A percentile compares a stretch with the other conserved stretches of the same genome.
phyloP scores from a whole-genome alignment of 2,888 invertebrate genomes.

The Tetragnatha montana region DNA sequence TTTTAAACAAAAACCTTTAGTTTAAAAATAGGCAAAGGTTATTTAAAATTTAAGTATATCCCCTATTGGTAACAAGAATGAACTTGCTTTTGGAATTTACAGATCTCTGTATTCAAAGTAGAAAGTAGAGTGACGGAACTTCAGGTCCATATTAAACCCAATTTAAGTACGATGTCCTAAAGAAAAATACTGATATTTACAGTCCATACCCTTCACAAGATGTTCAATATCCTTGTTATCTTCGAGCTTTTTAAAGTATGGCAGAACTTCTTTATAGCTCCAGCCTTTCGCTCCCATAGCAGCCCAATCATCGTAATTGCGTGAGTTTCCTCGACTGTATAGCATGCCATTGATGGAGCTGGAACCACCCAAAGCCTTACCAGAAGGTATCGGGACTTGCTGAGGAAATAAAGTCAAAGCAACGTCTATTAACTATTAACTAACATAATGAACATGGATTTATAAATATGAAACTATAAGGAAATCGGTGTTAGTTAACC shows the following conservation, averaged over 20 bases:
- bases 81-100: too few species aligned
- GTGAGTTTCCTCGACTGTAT: constrained; percentile 19
- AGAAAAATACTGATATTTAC: too few species aligned
- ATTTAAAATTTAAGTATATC: too few species aligned
- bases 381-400: constrained; percentile 28
- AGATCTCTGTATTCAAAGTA: too few species aligned
- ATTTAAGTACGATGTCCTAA: background rate
- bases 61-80: too few species aligned
- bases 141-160: background rate
- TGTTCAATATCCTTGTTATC: constrained; percentile 31
- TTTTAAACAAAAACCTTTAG: too few species aligned
- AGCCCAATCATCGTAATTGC: constrained; percentile 31
- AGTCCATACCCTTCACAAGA: background rate
- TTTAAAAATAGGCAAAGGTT: too few species aligned
- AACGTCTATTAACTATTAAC: background rate
- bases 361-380: constrained; percentile 32
- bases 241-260: constrained; percentile 32
- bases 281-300: constrained; percentile 16
- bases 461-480: background rate
- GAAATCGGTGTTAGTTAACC: background rate
- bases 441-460: background rate
- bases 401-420: too few species aligned
- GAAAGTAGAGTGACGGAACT: too few species aligned
- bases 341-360: constrained; percentile 18
- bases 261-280: constrained; percentile 16